Evolutionary conservation across 2,888 invertebrate genomes (phyloP), one percentile per base, ranked within the genome.

Genomic region (Hemicrepidius hirtus): DNA sequence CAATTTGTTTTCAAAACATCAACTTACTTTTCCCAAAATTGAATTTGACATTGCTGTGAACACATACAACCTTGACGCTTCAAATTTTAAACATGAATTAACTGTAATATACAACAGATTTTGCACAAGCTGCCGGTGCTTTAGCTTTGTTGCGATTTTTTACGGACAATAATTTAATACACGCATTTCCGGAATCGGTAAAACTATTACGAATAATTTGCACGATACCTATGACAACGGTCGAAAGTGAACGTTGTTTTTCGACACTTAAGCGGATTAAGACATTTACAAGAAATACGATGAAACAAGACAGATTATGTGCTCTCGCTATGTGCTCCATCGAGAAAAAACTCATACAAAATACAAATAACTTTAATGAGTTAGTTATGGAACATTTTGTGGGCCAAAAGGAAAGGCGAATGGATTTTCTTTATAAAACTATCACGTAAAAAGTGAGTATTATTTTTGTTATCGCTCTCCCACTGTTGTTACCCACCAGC

Each of bases 171-270:
- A 41, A 41, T 41, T 16, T 41, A 41, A 13, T 1, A 1, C 3
- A 16, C 13, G 41, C n/a, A 16, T 41, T 41, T 41, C 7, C 13
- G 12, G 41, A 41, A 41, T 41, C 41, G 6, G 1, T 41, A 1
- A 41, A 41, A 41, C 13, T 41, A 7, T 41, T 41, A 41, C 7
- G 13, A 41, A 41, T 41, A 41, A 41, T 41, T 41, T 41, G 13
- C 16, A 41, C 41, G 7, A 16, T 41, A 16, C 41, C 41, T 7
- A 41, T 41, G 41, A 16, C 13, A 10, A 4, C 37, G n/a, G 5
- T 5, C 3, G 24, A 24, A 5, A 24, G 24, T 24, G 24, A 24
- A 24, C 24, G 24, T 2, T 24, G 24, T 24, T 13, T 16, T 6
- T 16, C 16, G 3, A 41, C 41, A 1, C 16, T 41, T 4, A 41